These are phyloP conservation scores for Onychomys leucogaster DNA, from an alignment of 2,797 vertebrate species.

Conservation along the genomic window DNA sequence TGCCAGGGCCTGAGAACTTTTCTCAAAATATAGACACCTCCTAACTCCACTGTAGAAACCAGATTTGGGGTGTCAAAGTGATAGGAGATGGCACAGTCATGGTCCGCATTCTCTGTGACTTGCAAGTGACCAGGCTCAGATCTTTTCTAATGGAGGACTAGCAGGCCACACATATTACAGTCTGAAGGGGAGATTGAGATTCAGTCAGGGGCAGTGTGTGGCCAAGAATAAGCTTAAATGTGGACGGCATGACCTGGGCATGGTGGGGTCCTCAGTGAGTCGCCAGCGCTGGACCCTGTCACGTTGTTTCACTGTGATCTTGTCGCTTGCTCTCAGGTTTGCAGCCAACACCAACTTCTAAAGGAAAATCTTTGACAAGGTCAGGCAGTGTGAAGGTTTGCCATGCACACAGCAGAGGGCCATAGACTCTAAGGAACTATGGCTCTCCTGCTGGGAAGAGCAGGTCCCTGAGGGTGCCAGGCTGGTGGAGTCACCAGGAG, in stretches of 20 bases:
- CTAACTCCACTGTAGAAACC: not conserved
- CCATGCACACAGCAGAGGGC: not conserved
- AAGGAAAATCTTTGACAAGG: not conserved
- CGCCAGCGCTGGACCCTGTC: not conserved
- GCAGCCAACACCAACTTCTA: not conserved
- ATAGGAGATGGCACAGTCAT: not conserved
- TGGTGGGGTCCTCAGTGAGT: not conserved
- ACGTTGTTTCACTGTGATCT: not conserved
- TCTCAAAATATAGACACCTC: not conserved
- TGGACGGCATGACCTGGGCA: not conserved
- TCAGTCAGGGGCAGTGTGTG: not conserved
- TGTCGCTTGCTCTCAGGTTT: not conserved
- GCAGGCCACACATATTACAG: not conserved
- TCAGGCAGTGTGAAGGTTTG: not conserved
- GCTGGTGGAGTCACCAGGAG: not conserved
- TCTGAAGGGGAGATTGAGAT: not conserved
- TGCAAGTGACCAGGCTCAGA: not conserved
- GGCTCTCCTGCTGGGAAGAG: not conserved
- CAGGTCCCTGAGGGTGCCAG: not conserved
- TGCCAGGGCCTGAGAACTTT: not conserved
- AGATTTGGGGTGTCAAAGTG: not conserved
- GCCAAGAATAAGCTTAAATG: not conserved
- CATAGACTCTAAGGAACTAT: not conserved
- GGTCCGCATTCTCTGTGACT: not conserved
- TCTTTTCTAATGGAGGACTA: fast-evolving